phyloP scores from a whole-genome alignment of 1,140 invertebrate genomes.

The Maniola jurtina region DNA sequence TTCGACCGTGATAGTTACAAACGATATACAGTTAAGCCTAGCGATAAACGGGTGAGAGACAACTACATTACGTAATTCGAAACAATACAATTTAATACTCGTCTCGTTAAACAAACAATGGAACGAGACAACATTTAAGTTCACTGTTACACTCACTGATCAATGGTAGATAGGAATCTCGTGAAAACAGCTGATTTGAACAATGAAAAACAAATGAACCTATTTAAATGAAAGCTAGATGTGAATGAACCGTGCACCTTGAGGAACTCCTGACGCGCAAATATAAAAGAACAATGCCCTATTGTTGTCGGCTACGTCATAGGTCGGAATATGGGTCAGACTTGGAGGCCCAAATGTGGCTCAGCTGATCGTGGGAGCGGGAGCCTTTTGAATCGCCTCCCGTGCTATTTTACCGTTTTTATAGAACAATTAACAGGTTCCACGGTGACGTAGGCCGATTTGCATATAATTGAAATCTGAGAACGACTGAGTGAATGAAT shows the following conservation, averaged over 20 bases:
- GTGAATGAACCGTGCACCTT: conserved; percentile 68
- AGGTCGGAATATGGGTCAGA: conserved; percentile 68
- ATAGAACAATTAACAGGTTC: conserved; percentile 29
- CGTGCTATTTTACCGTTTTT: conserved; percentile 45
- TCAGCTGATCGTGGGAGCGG: conserved; percentile 66
- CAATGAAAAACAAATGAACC: conserved; percentile 69
- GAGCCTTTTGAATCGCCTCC: conserved; percentile 46
- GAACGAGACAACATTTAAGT: conserved; percentile 53
- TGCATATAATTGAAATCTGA: conserved; percentile 11
- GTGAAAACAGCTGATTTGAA: conserved; percentile 64
- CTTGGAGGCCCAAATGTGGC: conserved; percentile 56
- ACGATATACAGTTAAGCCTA: conserved; percentile 32
- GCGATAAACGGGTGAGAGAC: conserved; percentile 31
- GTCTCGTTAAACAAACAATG: conserved; percentile 40
- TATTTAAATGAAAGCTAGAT: conserved; percentile 69
- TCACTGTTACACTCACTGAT: conserved; percentile 59
- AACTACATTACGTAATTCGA: conserved; percentile 38
- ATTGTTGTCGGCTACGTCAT: conserved; percentile 71
- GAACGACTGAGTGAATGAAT: conserved; percentile 2
- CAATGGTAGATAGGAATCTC: conserved; percentile 56
- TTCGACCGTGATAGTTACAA: conserved; percentile 18
- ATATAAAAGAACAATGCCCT: conserved; percentile 74
- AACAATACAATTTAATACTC: conserved; percentile 42
- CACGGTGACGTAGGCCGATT: conserved; percentile 12
- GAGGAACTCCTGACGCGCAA: conserved; percentile 66